Evolutionary conservation across 2,113 vertebrate genomes (phyloP), one percentile per base, ranked within the genome.

Genomic region (Prunella himalayana): DNA sequence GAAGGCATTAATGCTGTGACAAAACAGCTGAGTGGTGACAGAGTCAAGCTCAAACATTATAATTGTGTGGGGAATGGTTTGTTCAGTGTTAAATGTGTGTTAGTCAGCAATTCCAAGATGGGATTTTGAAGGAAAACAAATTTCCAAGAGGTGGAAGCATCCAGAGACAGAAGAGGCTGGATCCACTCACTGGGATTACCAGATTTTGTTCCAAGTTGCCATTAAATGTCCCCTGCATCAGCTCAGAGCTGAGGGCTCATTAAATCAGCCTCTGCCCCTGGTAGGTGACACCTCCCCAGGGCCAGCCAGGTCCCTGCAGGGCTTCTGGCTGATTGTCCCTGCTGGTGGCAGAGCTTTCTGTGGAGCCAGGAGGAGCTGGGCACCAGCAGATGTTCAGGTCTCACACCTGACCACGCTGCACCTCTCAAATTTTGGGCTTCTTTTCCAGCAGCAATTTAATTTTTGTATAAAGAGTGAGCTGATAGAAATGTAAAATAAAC

Each of bases 131-230:
- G 73, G 24, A 66, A 86, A 82, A 79, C 6, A 20, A 17, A 9
- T 50, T 18, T 33, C 51, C 39, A 42, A 15, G 66, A 30, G 42
- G 51, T 69, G 45, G 73, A 60, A 87, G 13, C 60, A n/a, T 10
- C 30, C 54, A 57, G 88, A 68, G 68, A 2, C 27, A 57, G 47
- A 14, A 18, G 51, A 65, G 45, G 53, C 64, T 71, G 78, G 33
- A 3, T 37, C 0, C 20, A 0, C 81, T 49, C 25, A 0, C 17
- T 39, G 77, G 39, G 80, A n/a, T 59, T 23, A 19, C 13, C 28
- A n/a, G 42, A 7, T 71, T 63, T 19, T 11, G 37, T 28, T 68
- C 47, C 10, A 10, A 33, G 23, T 15, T 84, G 53, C 18, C 50
- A 30, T 31, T 15, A 54, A 49, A 49, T 13, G 28, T 64, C 30